These are phyloP conservation scores for Nasalis larvatus DNA, from an alignment of 2,113 vertebrate genomes.

Conservation along the genomic window DNA sequence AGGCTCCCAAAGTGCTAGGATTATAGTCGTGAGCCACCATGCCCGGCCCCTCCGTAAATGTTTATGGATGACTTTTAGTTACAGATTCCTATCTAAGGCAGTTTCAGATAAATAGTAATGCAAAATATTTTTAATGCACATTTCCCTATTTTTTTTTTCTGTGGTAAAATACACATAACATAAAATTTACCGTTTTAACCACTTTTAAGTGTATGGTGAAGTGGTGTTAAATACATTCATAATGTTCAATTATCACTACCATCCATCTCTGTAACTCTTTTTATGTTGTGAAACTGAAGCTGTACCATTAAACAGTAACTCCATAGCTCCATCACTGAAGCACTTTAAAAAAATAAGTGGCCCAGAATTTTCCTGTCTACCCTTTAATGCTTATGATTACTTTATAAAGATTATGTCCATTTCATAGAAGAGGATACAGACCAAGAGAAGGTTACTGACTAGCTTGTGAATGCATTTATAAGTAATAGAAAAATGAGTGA, in stretches of 20 bases:
- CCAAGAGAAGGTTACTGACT: background rate
- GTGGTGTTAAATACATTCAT: background rate
- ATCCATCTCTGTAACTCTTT: background rate
- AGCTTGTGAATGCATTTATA: background rate
- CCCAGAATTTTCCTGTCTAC: background rate
- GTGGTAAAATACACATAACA: background rate
- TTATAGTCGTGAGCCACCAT: too few relatives aligned
- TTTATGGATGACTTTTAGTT: constrained; percentile 2
- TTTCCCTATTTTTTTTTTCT: background rate
- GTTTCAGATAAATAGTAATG: constrained; percentile 1
- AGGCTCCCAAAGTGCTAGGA: too few relatives aligned
- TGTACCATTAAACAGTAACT: background rate
- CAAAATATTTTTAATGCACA: background rate
- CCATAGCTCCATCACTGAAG: background rate
- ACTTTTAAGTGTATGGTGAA: background rate
- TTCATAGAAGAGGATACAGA: background rate
- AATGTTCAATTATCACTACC: background rate
- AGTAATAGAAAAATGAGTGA: background rate
- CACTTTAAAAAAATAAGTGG: background rate
- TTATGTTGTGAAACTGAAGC: background rate
- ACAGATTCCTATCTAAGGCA: background rate
- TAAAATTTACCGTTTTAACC: background rate
- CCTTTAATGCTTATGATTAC: background rate
- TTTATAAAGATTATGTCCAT: background rate
- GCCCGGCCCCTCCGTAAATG: background rate